Base-by-base conservation (phyloP, 2,113 vertebrate species). In the Haplochromis burtoni region DNA sequence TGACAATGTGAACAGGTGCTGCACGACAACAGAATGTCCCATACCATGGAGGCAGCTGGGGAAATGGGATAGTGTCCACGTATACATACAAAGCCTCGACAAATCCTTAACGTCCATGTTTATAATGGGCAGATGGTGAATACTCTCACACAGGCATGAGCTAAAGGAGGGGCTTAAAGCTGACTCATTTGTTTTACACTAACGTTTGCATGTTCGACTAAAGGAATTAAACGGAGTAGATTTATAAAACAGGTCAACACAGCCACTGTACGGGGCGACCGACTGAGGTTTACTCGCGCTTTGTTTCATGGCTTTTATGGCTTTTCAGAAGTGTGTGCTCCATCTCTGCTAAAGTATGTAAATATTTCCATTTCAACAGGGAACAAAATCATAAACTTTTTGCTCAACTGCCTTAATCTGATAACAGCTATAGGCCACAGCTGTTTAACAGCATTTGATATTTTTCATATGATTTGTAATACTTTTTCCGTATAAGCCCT, bases 61-160 rank as follows among this genome's bases (percentile, higher is more conserved):
- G 31, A 51, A 80, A 63, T 53, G 13, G 55, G 54, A 86, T 24
- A 35, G 26, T 16, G 19, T 80, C 57, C 55, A 76, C 45, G 49
- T 26, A 85, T 83, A 73, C 71, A 83, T 13, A 79, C 42, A 89
- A 84, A 87, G 54, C 88, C 71, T 55, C 29, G 9, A 57, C 79
- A 92, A 93, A 91, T 89, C 88, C 83, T 51, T 31, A 13, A 89
- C n/a, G 57, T 45, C 40, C 21, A 29, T 6, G 17, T 31, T 42
- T 42, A 84, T 88, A 81, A 88, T 79, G 31, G 26, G 49, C 91
- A 92, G 93, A 94, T 91, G 93, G 90, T 82, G 11, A 84, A 85
- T 47, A 76, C 71, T 73, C 61, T 10, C 40, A 81, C 49, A 38
- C 16, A 89, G 54, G 53, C 40, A 26, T 26, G 42, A 71, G 49